phyloP scores from a whole-genome alignment of 2,113 vertebrate species.

The Prionailurus viverrinus region DNA sequence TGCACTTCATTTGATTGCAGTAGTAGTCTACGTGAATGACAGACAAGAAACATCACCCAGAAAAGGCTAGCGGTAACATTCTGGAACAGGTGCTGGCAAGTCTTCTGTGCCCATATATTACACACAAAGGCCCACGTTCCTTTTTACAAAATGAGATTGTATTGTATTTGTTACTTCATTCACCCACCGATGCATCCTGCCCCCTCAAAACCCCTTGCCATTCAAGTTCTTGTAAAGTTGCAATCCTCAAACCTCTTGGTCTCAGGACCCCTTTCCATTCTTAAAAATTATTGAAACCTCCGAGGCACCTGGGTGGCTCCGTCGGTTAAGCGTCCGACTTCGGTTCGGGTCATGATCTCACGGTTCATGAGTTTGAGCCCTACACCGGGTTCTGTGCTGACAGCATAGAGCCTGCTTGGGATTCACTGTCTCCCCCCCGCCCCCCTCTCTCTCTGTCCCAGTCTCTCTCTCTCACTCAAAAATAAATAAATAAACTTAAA shows the following conservation, averaged over 20 bases:
- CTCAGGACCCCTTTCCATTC: not conserved
- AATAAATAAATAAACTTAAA: not conserved
- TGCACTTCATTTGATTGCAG: not conserved
- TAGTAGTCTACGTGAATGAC: not conserved
- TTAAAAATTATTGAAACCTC: not conserved
- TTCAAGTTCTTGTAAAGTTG: not conserved
- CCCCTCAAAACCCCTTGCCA: not conserved
- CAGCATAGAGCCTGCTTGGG: not conserved
- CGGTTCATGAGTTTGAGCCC: not conserved
- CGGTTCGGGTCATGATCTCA: not conserved
- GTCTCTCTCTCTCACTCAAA: not conserved
- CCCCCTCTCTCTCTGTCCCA: not conserved
- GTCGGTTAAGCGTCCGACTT: not conserved
- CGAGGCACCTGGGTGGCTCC: not conserved
- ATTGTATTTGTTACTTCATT: not conserved
- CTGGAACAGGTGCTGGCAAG: rapidly evolving
- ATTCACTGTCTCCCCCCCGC: not conserved
- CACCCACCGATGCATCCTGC: not conserved
- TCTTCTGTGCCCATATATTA: not conserved
- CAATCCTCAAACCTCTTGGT: not conserved
- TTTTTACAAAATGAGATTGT: not conserved
- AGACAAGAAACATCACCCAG: not conserved
- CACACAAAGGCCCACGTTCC: rapidly evolving
- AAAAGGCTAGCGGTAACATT: not conserved
- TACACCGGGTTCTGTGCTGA: not conserved